Base-by-base conservation (phyloP, 2,113 vertebrate species). In the Vimba vimba region DNA sequence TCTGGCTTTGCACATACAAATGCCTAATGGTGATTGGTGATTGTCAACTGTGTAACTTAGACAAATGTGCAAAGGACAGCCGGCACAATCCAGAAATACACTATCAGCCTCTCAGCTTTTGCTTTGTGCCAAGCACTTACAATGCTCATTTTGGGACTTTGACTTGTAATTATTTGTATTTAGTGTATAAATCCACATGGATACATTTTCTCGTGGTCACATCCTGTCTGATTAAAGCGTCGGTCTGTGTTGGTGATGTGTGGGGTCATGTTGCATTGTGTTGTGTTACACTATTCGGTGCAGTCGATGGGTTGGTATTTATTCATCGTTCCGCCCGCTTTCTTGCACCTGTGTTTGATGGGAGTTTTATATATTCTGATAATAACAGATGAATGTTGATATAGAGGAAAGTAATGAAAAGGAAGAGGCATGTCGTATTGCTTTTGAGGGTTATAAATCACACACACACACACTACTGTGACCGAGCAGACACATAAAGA, bases 381-480 rank as follows among this genome's bases (percentile, higher is more conserved):
- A 86, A 88, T 91, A 90, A 89, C 92, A 69, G 52, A 64, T 92
- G 91, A 93, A 92, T 94, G 91, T 93, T 89, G 87, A 94, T 93
- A 91, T 89, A 87, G 90, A 92, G 87, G 91, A 93, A 93, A 92
- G 93, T 92, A 93, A 93, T 94, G 93, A 94, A 94, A 93, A 92
- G 92, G 89, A 91, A 91, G 92, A 93, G 36, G 19, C 68, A 71
- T n/a, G 19, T n/a, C 2, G 10, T 92, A 91, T 91, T 87, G 79
- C 13, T 59, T 43, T 39, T 39, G 15, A 39, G 30, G 7, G 23
- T 60, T 75, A 11, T 75, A 27, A n/a, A 50, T 27, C 6, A 25
- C 82, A 36, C 39, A 68, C 64, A 60, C 47, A 33, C 69, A 79
- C 50, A 82, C 9, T 11, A 6, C 64, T 52, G 2, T n/a, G 45